A percentile compares a stretch with the other conserved stretches of the same genome.
These are phyloP conservation scores for Caenorhabditis zanzibari DNA, from an alignment of 2,888 invertebrate genomes.

Conservation along the genomic window DNA sequence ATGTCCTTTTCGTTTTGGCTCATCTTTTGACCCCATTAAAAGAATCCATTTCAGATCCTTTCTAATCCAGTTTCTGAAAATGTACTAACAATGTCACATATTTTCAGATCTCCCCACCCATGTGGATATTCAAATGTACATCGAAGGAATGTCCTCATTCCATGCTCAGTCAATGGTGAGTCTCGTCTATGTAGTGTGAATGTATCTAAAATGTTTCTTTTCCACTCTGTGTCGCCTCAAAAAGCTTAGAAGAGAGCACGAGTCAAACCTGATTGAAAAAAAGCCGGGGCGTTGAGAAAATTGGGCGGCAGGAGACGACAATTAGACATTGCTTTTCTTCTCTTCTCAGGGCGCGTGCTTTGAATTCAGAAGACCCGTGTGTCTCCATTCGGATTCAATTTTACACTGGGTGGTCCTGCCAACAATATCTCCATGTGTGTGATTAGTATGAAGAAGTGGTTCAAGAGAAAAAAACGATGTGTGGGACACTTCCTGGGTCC, in stretches of 20 bases:
- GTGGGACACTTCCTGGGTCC: constrained; percentile 21
- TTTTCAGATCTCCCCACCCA: constrained; percentile 79
- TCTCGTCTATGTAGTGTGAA: constrained; percentile 21
- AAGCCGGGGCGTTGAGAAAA: constrained; percentile 30
- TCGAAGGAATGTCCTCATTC: constrained; percentile 83
- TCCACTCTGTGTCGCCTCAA: background rate
- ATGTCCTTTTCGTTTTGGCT: too few species aligned
- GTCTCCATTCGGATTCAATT: constrained; percentile 30
- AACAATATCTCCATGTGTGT: background rate
- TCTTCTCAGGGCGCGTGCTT: constrained; percentile 26
- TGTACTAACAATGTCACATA: background rate
- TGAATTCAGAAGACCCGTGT: constrained; percentile 44
- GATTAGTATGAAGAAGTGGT: constrained; percentile 54
- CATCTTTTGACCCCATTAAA: too few species aligned
- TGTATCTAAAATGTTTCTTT: constrained; percentile 19
- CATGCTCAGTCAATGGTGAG: constrained; percentile 82
- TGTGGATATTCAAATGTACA: constrained; percentile 83
- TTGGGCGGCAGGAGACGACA: constrained; percentile 38
- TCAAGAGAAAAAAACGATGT: background rate
- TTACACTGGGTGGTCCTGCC: constrained; percentile 23
- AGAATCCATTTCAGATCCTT: background rate
- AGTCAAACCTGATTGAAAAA: constrained; percentile 54
- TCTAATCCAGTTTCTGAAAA: background rate
- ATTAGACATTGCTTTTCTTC: constrained; percentile 42
- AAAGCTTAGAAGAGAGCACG: constrained; percentile 23